Percentiles rank a stretch among this genome's conserved stretches.
These are phyloP conservation scores for Abscondita cerata DNA, from an alignment of 2,888 invertebrate species.

Conservation along the genomic window DNA sequence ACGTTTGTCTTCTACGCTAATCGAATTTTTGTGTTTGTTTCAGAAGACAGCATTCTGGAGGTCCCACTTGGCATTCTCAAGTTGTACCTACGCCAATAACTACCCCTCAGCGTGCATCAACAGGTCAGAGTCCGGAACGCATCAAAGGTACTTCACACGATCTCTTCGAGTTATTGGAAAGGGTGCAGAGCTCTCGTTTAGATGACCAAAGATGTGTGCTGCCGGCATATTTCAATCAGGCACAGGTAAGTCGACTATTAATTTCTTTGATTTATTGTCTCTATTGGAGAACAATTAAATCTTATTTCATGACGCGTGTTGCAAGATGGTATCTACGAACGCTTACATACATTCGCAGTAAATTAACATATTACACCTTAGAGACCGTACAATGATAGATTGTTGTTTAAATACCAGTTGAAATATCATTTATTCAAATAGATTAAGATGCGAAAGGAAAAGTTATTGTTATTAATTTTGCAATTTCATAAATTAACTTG, in stretches of 20 bases:
- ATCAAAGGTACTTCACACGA: conserved; percentile 70
- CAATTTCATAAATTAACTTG: conserved; percentile 3
- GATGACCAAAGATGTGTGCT: conserved; percentile 98
- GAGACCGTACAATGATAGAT: conserved; percentile 27
- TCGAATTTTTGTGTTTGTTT: conserved; percentile 41
- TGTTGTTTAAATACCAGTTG: conserved; percentile 22
- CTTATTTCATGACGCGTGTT: conserved; percentile 6
- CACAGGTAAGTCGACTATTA: conserved; percentile 68
- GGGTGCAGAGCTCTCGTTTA: conserved; percentile 91
- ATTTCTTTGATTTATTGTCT: neutral
- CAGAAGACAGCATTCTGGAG: conserved; percentile 72
- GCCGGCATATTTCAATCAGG: conserved; percentile 82
- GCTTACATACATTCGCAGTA: conserved; percentile 8
- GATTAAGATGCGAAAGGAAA: conserved; percentile 2
- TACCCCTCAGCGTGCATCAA: conserved; percentile 36
- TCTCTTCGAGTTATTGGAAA: conserved; percentile 92
- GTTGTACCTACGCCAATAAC: conserved; percentile 38
- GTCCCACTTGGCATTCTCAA: conserved; percentile 54
- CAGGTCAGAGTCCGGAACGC: conserved; percentile 58
- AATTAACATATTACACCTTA: conserved; percentile 34
- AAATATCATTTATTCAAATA: conserved; percentile 23
- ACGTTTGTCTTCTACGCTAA: too few species aligned
- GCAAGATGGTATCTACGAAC: conserved; percentile 14
- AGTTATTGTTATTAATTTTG: neutral
- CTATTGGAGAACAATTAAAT: conserved; percentile 10